phyloP scores from a whole-genome alignment of 2,113 vertebrate species.

The Oryzias woworae region DNA sequence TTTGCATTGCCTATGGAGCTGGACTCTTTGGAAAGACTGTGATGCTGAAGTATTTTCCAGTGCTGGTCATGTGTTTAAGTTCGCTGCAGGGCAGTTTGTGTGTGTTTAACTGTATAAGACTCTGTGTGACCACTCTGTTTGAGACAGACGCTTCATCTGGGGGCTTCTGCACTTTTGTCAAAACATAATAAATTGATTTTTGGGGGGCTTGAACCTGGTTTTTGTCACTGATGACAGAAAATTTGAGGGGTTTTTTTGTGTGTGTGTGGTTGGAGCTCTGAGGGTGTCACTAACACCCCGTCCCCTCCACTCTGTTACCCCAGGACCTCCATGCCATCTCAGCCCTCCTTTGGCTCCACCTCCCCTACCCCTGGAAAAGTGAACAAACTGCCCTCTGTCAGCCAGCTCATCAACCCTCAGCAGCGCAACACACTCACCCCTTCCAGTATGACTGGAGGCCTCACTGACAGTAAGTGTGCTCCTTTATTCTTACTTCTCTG shows the following conservation, averaged over 20 bases:
- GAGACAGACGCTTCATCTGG: conserved; percentile 59
- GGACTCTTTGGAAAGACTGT: conserved; percentile 78
- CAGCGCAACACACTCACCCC: conserved; percentile 95
- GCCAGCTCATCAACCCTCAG: conserved; percentile 98
- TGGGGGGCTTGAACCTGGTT: conserved; percentile 47
- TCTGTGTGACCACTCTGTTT: conserved; percentile 61
- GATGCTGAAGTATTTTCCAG: conserved; percentile 44
- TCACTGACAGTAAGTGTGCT: conserved; percentile 91
- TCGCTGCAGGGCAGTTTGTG: conserved; percentile 79
- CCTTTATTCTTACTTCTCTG: conserved; percentile 29
- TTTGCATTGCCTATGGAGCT: conserved; percentile 78
- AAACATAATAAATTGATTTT: conserved; percentile 73
- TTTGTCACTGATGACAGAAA: conserved; percentile 6
- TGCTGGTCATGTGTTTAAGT: conserved; percentile 80
- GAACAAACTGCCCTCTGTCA: conserved; percentile 99
- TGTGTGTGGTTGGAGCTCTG: not conserved
- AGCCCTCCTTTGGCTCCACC: conserved; percentile 85
- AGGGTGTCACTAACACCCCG: conserved; percentile 37
- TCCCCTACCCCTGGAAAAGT: conserved; percentile 93
- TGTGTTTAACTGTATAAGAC: conserved; percentile 43
- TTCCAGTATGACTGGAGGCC: conserved; percentile 87
- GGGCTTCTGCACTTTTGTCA: conserved; percentile 66
- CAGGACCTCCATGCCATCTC: conserved; percentile 90
- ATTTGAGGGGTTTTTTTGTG: not conserved
- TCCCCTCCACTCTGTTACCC: conserved; percentile 61